Conservation (phyloP, 2,888 invertebrate species). For the Nineta flava region DNA sequence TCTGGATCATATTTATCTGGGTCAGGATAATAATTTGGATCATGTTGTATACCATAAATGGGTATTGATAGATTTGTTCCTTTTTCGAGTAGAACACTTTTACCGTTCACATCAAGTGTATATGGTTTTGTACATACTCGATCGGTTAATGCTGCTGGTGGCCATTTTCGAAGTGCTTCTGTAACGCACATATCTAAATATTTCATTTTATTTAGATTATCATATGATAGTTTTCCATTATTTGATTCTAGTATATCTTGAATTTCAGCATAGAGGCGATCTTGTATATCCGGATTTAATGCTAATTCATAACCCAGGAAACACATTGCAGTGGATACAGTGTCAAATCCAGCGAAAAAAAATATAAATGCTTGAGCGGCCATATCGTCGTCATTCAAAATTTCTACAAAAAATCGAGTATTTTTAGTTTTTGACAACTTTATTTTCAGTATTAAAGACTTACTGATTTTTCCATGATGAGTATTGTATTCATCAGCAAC, state of each 20-base stretch:
- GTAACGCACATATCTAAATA: slow-evolving; percentile 10
- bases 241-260: background rate
- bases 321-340: background rate
- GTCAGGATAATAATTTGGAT: slow-evolving; percentile 30
- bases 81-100: slow-evolving; percentile 13
- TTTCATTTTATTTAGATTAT: background rate
- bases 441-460: too few species aligned
- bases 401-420: background rate
- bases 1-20: slow-evolving; percentile 33
- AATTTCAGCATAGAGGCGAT: background rate
- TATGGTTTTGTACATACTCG: slow-evolving; percentile 32
- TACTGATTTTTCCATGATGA: background rate
- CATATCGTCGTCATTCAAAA: background rate
- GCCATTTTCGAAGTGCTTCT: slow-evolving; percentile 35
- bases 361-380: slow-evolving; percentile 2
- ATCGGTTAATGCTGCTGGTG: slow-evolving; percentile 30
- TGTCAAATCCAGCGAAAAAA: slow-evolving; percentile 4
- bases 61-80: slow-evolving; percentile 24
- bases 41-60: slow-evolving; percentile 25
- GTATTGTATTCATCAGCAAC: slow-evolving; percentile 7
- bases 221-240: background rate
- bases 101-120: slow-evolving; percentile 21
- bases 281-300: slow-evolving; percentile 2
- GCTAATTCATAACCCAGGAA: background rate
- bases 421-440: too few species aligned